Percentiles rank a stretch among this genome's conserved stretches.
Conservation (phyloP, 2,797 vertebrate species). For the Myotis myotis region DNA sequence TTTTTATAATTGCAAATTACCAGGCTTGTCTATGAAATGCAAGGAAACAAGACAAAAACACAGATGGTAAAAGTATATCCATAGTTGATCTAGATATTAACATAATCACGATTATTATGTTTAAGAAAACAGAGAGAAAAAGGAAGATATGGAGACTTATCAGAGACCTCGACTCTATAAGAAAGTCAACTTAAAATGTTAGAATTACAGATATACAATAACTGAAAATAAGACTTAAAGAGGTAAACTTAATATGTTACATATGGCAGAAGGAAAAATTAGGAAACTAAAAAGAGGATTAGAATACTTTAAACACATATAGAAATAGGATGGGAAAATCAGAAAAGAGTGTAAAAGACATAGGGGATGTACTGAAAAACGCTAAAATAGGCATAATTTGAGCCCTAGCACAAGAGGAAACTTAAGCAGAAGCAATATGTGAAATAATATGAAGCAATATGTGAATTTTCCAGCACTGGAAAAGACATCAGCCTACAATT, state of each 20-base stretch:
- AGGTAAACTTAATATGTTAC: neutral
- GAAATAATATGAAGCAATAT: neutral
- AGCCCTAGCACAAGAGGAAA: neutral
- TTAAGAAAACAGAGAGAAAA: neutral
- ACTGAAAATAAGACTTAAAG: neutral
- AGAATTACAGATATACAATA: neutral
- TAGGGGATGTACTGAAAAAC: neutral
- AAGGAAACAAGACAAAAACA: neutral
- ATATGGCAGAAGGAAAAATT: neutral
- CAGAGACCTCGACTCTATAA: neutral
- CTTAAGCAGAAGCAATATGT: neutral
- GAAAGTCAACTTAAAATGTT: neutral
- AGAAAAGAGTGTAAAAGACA: neutral
- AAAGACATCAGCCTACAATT: neutral
- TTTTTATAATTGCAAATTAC: neutral
- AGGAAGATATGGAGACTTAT: neutral
- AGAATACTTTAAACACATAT: neutral
- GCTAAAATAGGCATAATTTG: neutral
- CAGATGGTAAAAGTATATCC: neutral
- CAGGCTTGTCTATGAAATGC: neutral
- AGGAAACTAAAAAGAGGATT: neutral
- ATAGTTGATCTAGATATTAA: neutral
- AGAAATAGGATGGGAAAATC: neutral
- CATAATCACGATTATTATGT: neutral
- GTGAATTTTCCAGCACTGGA: neutral